A percentile compares a stretch with the other conserved stretches of the same genome.
phyloP scores from a whole-genome alignment of 2,888 invertebrate species.

The Heliconius ismenius region DNA sequence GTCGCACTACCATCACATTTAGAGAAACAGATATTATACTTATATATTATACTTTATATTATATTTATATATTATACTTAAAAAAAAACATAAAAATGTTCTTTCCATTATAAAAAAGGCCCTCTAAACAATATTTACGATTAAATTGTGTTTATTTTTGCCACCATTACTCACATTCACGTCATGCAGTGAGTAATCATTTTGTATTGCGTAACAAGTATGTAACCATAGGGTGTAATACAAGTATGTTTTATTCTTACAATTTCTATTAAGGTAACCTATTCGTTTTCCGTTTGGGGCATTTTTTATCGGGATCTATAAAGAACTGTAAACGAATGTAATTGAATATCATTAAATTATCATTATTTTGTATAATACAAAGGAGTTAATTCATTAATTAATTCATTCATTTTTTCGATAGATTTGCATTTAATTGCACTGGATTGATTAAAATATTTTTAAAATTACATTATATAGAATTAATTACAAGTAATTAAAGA shows the following conservation, averaged over 20 bases:
- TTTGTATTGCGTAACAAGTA: conserved; percentile 26
- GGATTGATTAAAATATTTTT: too few species aligned
- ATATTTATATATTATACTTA: too few species aligned
- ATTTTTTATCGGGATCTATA: background rate
- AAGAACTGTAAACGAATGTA: background rate
- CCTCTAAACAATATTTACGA: conserved; percentile 11
- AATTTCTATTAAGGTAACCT: background rate
- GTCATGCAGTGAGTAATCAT: conserved; percentile 25
- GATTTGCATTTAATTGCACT: too few species aligned
- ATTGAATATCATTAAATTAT: too few species aligned
- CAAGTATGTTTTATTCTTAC: background rate
- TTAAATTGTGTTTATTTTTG: conserved; percentile 32
- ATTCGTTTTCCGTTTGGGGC: background rate
- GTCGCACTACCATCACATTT: too few species aligned
- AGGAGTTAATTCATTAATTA: too few species aligned
- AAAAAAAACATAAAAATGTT: background rate
- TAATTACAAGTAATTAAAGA: too few species aligned
- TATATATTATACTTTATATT: too few species aligned
- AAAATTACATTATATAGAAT: too few species aligned
- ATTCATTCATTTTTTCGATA: too few species aligned
- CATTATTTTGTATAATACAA: too few species aligned
- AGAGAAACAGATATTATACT: too few species aligned
- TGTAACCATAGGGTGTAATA: background rate
- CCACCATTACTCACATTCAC: conserved; percentile 21
- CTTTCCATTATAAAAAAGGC: background rate